Conservation (phyloP, 2,113 vertebrate species). For the Dicaeum eximium region DNA sequence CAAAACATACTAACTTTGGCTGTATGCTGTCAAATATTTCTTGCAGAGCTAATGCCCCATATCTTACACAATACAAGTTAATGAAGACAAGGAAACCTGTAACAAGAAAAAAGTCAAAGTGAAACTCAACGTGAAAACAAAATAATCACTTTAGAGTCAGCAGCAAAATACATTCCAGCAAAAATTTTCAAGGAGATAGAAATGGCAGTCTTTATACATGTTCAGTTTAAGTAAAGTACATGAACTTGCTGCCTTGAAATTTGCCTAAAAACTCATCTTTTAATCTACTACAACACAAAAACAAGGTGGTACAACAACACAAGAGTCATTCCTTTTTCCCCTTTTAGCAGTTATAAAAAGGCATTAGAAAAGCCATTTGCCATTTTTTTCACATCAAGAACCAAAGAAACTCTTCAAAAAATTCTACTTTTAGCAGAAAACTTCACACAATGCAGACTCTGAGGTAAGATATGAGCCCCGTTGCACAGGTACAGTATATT, state of each 20-base stretch:
- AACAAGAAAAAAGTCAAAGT: conserved; percentile 16
- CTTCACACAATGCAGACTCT: not conserved
- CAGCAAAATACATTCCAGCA: not conserved
- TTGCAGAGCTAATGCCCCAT: conserved; percentile 91
- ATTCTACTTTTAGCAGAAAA: not conserved
- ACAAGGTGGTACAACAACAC: not conserved
- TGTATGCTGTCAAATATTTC: conserved; percentile 98
- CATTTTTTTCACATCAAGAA: not conserved
- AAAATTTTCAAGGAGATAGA: not conserved
- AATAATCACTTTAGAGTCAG: not conserved
- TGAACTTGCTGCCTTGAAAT: not conserved
- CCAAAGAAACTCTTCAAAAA: not conserved
- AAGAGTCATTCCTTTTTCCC: not conserved
- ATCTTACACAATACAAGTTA: conserved; percentile 93
- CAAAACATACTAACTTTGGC: conserved; percentile 85
- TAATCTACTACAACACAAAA: accelerated
- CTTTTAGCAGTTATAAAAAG: not conserved
- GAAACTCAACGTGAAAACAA: not conserved
- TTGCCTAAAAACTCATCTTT: not conserved
- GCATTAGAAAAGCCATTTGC: not conserved
- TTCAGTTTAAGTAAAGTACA: not conserved
- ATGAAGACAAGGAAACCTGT: conserved; percentile 97
- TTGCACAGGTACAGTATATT: not conserved
- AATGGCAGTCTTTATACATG: accelerated
- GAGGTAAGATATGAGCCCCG: not conserved